These are phyloP conservation scores for Phataginus tricuspis DNA, from an alignment of 2,797 vertebrate genomes.

Conservation along the genomic window DNA sequence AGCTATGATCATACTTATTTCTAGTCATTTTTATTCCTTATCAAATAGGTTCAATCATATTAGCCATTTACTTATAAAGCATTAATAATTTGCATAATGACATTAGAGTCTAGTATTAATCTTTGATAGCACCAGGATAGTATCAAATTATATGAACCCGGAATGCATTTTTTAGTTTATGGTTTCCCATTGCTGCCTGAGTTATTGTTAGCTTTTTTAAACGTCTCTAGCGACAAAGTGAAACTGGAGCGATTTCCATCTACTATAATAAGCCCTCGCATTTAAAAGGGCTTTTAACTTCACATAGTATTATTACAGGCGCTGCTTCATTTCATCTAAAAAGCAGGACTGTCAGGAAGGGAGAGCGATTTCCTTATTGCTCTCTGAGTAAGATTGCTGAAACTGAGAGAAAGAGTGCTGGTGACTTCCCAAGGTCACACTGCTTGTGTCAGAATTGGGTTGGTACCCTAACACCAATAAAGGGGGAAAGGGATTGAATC, in stretches of 20 bases:
- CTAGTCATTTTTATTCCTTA: slow-evolving; percentile 36
- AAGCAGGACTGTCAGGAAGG: not conserved
- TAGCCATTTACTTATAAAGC: not conserved
- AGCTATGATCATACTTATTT: not conserved
- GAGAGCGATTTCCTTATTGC: not conserved
- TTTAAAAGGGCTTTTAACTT: not conserved
- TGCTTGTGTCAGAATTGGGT: not conserved
- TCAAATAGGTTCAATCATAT: not conserved
- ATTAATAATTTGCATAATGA: slow-evolving; percentile 46
- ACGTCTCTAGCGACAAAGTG: slow-evolving; percentile 1
- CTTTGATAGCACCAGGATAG: not conserved
- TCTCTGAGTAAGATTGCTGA: not conserved
- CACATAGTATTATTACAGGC: not conserved
- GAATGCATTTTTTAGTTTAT: not conserved
- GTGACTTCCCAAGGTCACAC: not conserved
- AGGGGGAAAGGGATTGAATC: not conserved
- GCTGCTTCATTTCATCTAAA: slow-evolving; percentile 15
- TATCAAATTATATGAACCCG: not conserved
- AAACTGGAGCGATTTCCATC: not conserved
- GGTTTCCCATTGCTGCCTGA: not conserved
- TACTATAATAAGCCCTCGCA: not conserved
- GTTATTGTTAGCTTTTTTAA: slow-evolving; percentile 24
- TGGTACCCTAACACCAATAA: not conserved
- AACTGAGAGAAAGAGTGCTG: not conserved
- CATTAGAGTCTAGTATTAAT: slow-evolving; percentile 40